Base-by-base conservation (phyloP, 1,140 invertebrate genomes). In the Drosophila ohnishii region DNA sequence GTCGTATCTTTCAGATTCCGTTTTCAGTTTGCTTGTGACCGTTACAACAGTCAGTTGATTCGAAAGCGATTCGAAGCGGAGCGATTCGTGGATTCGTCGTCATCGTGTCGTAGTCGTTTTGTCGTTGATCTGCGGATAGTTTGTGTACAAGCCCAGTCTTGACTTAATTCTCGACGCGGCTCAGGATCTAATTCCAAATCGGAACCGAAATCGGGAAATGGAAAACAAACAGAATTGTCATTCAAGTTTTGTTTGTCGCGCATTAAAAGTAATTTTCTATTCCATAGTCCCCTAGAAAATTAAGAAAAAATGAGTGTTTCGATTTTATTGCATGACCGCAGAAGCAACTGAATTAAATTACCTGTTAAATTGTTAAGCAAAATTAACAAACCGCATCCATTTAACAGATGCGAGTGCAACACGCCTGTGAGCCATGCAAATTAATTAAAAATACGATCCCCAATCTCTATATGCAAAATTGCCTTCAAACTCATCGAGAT, bases 11-110 rank as follows among this genome's bases (percentile, higher is more conserved):
- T 58, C 32, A 44, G 55, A 61, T 57, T 57, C 34, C 44, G 25
- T 37, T 60, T 69, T 84, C 69, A 87, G 83, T 80, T 82, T 71
- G 83, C 56, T 71, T 77, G 72, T 63, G 80, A 84, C 84, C 80
- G 83, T 87, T 87, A 88, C 67, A 88, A 77, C 75, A 61, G 72
- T 61, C 81, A 88, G 84, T 87, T 83, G 35, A 80, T 73, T 74
- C 66, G 37, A 56, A 56, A 56, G 22, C 60, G 40, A 65, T 67
- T 71, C 63, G 51, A 56, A 61, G 37, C 72, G 72, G 62, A 78
- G 34, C 50, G 53, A 74, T 86, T 78, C 72, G 75, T 86, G 53
- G 28, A 51, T 39, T 61, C 78, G 82, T 81, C 71, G 70, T 71
- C 66, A 66, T 67, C 53, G 64, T 83, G 60, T 66, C 48, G 56